A percentile compares a stretch with the other conserved stretches of the same genome.
phyloP scores from a whole-genome alignment of 2,888 invertebrate genomes.

The Deroplatys truncata region DNA sequence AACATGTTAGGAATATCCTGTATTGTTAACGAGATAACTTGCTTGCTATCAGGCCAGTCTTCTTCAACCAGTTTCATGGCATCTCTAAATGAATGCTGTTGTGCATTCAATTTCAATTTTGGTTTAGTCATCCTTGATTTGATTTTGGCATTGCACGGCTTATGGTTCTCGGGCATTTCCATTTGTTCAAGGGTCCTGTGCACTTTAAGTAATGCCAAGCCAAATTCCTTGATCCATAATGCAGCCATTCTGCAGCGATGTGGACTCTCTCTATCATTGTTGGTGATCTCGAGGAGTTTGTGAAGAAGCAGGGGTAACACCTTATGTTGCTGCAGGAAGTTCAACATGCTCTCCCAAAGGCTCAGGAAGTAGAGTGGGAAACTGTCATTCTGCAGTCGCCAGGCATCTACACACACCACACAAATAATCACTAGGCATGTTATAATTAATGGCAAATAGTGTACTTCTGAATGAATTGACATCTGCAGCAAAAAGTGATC shows the following conservation, averaged over 20 bases:
- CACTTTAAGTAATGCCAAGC: background rate
- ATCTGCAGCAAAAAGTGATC: no score
- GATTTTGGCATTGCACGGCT: background rate
- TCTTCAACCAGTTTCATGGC: background rate
- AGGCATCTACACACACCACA: background rate
- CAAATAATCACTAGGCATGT: background rate
- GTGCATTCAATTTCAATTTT: background rate
- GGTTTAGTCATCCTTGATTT: background rate
- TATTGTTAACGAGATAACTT: background rate
- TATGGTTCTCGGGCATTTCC: background rate
- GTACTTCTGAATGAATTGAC: no score
- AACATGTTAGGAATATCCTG: background rate
- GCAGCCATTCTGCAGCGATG: background rate
- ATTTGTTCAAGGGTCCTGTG: background rate
- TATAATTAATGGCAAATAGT: no score
- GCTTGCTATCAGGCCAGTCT: background rate
- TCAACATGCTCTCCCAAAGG: background rate
- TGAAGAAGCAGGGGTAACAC: background rate
- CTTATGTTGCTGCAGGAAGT: background rate
- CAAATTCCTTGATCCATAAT: background rate
- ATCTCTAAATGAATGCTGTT: background rate
- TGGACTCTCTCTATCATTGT: background rate
- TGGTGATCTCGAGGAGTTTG: background rate
- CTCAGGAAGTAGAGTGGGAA: background rate
- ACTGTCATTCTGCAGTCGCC: background rate